Evolutionary conservation across 2,888 invertebrate species (phyloP), one percentile per base, ranked within the genome.

Genomic region (Lepetodrilus schrolli): DNA sequence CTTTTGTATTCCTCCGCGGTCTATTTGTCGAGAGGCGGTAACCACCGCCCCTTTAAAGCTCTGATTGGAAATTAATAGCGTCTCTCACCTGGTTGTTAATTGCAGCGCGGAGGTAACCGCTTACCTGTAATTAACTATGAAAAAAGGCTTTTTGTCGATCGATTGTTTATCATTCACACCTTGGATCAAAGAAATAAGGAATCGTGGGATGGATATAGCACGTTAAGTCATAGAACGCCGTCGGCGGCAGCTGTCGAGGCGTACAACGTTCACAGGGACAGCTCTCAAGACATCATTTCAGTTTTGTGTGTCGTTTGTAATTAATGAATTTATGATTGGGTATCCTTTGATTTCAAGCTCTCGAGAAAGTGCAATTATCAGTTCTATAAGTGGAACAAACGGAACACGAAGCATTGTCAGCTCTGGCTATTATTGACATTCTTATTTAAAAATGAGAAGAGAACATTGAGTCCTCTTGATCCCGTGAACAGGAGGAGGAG

Each of bases 11-110:
- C 34, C 58, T 58, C 3, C 58, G 58, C 58, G n/a, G 58, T 34
- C 58, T 34, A 58, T 58, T 58, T 58, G 34, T 36, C 51, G 51
- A 36, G 26, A 36, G 58, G 58, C 58, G 58, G 71, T 58, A 30
- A 48, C 51, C 17, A 37, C 23, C 51, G 30, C 38, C 58, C 58
- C 38, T n/a, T 20, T 20, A 47, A 36, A 34, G 58, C 69, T 69
- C 69, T 73, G 73, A 73, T 73, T 73, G 73, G 58, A 73, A 73
- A 73, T 73, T 73, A 73, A 73, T 70, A 58, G 58, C 69, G 30
- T 69, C 70, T 73, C 73, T 73, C 73, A 73, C 73, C 73, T 73
- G 73, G 37, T 69, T 58, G 69, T 51, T 73, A 69, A 73, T 69
- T 73, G 73, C 69, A 51, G 58, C 58, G 73, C 70, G 69, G 43